Percentiles rank a stretch among this genome's conserved stretches.
These are phyloP conservation scores for Ornithorhynchus anatinus DNA, from an alignment of 2,113 vertebrate species.

Conservation along the genomic window DNA sequence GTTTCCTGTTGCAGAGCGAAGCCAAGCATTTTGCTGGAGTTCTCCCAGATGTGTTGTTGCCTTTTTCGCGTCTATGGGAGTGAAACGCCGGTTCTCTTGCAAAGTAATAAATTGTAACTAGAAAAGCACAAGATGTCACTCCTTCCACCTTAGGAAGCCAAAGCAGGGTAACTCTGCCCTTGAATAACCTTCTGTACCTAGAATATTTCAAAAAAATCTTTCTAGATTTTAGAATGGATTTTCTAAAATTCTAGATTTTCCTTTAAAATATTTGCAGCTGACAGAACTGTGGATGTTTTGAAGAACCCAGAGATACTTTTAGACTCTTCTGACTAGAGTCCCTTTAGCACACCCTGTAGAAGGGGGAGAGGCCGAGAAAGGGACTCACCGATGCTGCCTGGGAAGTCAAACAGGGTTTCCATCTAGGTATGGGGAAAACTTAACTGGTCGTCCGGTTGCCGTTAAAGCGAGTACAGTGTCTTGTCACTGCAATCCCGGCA, in stretches of 20 bases:
- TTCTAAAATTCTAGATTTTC: slow-evolving; percentile 30
- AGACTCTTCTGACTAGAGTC: too few relatives aligned
- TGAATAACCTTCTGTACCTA: slow-evolving; percentile 46
- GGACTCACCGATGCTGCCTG: too few relatives aligned
- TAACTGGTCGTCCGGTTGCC: too few relatives aligned
- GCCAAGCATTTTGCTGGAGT: slow-evolving; percentile 68
- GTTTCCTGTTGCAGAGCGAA: slow-evolving; percentile 70
- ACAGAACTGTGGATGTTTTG: background rate
- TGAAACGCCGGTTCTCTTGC: slow-evolving; percentile 51
- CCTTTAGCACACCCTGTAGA: background rate
- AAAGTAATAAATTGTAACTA: slow-evolving; percentile 64
- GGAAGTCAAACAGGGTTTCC: too few relatives aligned
- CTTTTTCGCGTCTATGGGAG: slow-evolving; percentile 54
- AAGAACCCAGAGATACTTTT: background rate
- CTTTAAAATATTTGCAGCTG: slow-evolving; percentile 23
- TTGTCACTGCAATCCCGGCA: too few relatives aligned
- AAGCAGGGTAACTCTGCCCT: slow-evolving; percentile 50
- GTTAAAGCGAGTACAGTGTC: too few relatives aligned
- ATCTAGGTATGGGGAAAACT: too few relatives aligned
- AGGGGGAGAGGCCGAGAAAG: background rate
- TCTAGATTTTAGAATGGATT: slow-evolving; percentile 51
- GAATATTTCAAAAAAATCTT: slow-evolving; percentile 49
- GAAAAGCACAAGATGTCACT: slow-evolving; percentile 60
- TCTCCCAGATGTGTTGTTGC: slow-evolving; percentile 71
- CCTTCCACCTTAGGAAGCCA: slow-evolving; percentile 58